Evolutionary conservation across 2,797 vertebrate genomes (phyloP).

Genomic region (Ispidina lecontei): DNA sequence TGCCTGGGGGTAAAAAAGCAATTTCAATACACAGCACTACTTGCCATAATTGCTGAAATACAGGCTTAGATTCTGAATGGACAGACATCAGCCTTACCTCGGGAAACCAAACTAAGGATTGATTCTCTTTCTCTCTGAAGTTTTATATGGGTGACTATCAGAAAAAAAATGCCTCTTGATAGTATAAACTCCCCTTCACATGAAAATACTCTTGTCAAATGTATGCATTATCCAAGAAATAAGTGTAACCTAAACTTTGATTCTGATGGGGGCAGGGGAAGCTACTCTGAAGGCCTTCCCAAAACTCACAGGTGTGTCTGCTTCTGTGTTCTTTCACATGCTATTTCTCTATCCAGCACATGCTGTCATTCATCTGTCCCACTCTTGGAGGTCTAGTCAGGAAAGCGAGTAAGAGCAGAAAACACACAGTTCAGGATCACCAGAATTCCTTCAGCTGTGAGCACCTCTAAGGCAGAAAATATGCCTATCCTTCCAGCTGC

Average conservation of each 20-base stretch:
- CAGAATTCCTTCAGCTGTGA: background rate
- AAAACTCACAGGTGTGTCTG: background rate
- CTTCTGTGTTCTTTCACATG: background rate
- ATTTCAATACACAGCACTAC: background rate
- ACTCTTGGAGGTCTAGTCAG: background rate
- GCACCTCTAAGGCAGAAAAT: background rate
- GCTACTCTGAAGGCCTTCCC: background rate
- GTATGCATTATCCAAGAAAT: background rate
- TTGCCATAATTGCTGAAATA: background rate
- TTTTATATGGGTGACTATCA: background rate
- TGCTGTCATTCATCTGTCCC: background rate
- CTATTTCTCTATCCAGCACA: background rate
- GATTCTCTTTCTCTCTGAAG: background rate
- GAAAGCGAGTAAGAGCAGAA: background rate
- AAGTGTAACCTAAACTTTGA: background rate
- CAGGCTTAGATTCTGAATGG: background rate
- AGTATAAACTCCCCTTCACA: background rate
- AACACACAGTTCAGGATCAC: background rate
- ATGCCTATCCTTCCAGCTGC: background rate
- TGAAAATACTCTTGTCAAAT: background rate
- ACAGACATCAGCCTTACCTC: background rate
- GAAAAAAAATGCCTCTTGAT: background rate
- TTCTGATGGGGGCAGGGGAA: background rate
- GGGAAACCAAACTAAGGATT: background rate
- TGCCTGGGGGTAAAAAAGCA: background rate